These are phyloP conservation scores for Entomobrya proxima DNA, from an alignment of 2,888 invertebrate species.

Conservation along the genomic window DNA sequence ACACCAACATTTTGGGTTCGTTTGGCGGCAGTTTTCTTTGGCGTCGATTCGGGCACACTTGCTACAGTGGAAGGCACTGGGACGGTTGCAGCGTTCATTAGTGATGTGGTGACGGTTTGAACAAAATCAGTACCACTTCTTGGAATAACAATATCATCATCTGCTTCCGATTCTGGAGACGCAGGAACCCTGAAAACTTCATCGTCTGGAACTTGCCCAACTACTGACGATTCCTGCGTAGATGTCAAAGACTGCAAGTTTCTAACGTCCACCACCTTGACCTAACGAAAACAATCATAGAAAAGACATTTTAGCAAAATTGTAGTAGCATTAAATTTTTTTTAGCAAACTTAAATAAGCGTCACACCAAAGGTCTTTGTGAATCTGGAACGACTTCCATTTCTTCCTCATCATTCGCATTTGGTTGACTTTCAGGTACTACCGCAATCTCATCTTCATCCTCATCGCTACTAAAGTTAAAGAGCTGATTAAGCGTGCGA, in stretches of 20 bases:
- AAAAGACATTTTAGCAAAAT: background rate
- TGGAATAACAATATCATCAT: background rate
- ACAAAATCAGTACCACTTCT: slow-evolving; percentile 53
- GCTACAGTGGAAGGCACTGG: background rate
- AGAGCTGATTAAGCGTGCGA: background rate
- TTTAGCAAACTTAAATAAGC: background rate
- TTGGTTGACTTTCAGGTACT: slow-evolving; percentile 28
- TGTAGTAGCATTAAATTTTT: background rate
- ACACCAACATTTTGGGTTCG: background rate
- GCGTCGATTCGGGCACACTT: background rate
- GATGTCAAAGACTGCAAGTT: slow-evolving; percentile 35
- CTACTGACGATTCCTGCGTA: background rate
- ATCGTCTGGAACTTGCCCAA: background rate
- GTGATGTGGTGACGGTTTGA: slow-evolving; percentile 17
- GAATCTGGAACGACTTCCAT: slow-evolving; percentile 26
- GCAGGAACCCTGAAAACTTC: slow-evolving; percentile 14
- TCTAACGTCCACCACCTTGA: slow-evolving; percentile 29
- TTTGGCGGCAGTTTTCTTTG: background rate
- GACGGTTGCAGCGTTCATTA: slow-evolving; percentile 49
- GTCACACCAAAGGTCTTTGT: background rate
- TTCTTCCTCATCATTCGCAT: background rate
- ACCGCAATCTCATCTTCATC: background rate
- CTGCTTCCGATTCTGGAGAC: background rate
- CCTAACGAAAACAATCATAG: background rate
- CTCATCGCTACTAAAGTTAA: slow-evolving; percentile 30